Percentiles rank a stretch among this genome's conserved stretches.
phyloP scores from a whole-genome alignment of 2,797 vertebrate genomes.

The Loris lydekkerianus region DNA sequence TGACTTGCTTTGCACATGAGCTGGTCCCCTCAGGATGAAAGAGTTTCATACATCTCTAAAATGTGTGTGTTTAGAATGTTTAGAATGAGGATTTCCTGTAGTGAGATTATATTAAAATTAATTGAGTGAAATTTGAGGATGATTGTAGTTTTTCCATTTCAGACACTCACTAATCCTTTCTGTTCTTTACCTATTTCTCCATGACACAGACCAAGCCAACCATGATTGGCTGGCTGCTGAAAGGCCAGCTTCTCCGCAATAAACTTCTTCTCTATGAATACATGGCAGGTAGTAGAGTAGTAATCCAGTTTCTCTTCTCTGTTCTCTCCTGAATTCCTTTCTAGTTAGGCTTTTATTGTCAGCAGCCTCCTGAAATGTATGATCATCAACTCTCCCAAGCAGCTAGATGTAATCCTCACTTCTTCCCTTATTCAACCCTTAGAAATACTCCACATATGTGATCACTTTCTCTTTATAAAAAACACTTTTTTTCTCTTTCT shows the following conservation, averaged over 20 bases:
- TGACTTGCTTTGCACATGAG: neutral
- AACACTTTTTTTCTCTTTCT: too few species aligned
- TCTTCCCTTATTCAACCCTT: neutral
- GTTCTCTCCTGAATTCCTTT: neutral
- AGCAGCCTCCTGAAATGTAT: neutral
- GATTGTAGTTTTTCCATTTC: neutral
- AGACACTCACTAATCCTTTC: neutral
- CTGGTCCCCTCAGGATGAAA: neutral
- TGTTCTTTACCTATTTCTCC: neutral
- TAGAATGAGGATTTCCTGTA: neutral
- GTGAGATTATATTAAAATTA: neutral
- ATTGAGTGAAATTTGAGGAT: neutral
- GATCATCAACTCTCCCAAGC: neutral
- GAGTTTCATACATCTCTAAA: neutral
- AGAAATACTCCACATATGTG: neutral
- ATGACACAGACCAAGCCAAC: neutral
- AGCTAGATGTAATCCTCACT: neutral
- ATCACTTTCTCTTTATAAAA: neutral
- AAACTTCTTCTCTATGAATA: neutral
- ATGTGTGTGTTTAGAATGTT: neutral
- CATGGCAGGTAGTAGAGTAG: neutral
- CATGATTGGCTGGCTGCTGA: neutral
- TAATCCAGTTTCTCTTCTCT: neutral
- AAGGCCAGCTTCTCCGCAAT: neutral
- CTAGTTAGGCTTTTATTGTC: neutral